Base-by-base conservation (phyloP, 2,797 vertebrate genomes). In the Cryptoprocta ferox region DNA sequence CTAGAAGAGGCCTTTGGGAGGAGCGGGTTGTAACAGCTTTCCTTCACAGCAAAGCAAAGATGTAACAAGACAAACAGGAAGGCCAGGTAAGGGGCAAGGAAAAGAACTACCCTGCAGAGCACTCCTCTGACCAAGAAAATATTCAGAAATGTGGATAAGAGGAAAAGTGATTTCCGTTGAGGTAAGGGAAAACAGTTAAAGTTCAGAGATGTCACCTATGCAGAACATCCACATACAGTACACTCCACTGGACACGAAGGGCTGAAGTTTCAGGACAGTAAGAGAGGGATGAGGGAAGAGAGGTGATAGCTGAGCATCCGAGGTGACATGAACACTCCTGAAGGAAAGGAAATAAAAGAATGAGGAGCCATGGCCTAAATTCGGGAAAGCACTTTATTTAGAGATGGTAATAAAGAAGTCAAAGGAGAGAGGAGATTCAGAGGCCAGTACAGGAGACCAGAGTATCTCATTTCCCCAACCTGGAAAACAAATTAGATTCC, bases 61-160 rank as follows among this genome's bases (percentile, higher is more conserved):
- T 39, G 10, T 35, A 32, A 0, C 39, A 3, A 5, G n/a, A 24
- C 24, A 8, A 87, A 70, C 0, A 66, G 18, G 59, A 65, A 42
- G 56, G 30, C 32, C 9, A 37, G 28, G 13, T 16, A 42, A 70
- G 28, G 10, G 19, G 11, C 12, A 85, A 65, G 16, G 21, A 28
- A 65, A 18, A 71, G 11, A 75, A 15, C 0, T 18, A 70, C 0
- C 61, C 48, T 30, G 8, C 1, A 42, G 30, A 56, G 59, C 5
- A 32, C 65, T 71, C n/a, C 61, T 45, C 59, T 21, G 19, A 70
- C 14, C 18, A 78, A 68, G 42, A 4, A 48, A 92, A 79, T 59
- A n/a, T 59, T 39, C 37, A 59, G 1, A n/a, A 28, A 92, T 4
- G 63, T 1, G 28, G 30, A 78, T 37, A 26, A 48, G 30, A 48